These are phyloP conservation scores for Portunus trituberculatus DNA, from an alignment of 1,140 invertebrate species.

Conservation along the genomic window DNA sequence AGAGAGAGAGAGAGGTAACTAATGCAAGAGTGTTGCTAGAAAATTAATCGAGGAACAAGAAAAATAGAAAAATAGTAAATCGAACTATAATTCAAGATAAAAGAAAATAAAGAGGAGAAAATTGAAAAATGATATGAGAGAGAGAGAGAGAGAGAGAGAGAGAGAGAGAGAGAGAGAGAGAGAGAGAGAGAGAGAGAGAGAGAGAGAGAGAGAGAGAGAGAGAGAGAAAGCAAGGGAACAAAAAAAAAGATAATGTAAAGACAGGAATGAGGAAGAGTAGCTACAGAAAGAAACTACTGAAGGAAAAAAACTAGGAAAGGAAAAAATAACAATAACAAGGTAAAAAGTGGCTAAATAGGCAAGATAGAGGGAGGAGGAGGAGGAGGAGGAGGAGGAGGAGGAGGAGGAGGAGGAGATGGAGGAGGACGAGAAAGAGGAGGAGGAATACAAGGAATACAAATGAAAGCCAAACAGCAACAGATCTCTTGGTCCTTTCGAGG, in stretches of 20 bases:
- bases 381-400: not conserved
- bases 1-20: not conserved
- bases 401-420: not conserved
- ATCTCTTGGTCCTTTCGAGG: no score
- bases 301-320: no score
- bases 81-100: no score
- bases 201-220: not conserved
- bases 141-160: not conserved
- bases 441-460: no score
- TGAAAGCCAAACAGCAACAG: no score
- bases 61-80: not conserved
- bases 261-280: no score
- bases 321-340: no score
- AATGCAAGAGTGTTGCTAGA: not conserved
- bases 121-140: not conserved
- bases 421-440: not conserved
- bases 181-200: not conserved
- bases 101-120: not conserved
- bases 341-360: no score
- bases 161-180: not conserved
- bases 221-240: not conserved
- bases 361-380: not conserved
- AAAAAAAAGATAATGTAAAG: not conserved
- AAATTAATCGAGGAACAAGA: not conserved
- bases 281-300: no score